Conservation (phyloP, 1,140 invertebrate species). For the Maniola jurtina region DNA sequence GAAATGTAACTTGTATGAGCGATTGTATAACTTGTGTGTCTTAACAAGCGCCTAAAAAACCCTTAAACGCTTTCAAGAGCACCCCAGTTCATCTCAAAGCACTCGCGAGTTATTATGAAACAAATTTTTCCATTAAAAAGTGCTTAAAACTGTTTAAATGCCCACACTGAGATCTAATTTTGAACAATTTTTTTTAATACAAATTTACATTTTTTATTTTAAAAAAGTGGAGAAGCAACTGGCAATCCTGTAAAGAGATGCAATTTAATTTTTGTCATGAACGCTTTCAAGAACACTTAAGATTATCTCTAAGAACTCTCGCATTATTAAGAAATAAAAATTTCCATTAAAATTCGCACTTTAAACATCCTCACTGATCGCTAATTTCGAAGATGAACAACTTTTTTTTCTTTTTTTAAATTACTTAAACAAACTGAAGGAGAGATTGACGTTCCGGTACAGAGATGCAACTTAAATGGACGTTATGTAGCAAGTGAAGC, state of each 20-base stretch:
- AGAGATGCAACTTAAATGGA: slow-evolving; percentile 40
- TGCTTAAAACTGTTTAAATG: neutral
- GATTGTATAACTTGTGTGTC: no score
- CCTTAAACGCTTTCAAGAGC: slow-evolving; percentile 40
- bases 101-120: slow-evolving; percentile 28
- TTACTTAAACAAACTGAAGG: neutral
- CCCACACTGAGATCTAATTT: neutral
- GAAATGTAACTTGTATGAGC: no score
- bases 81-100: slow-evolving; percentile 25
- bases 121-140: slow-evolving; percentile 13
- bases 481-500: slow-evolving; percentile 12
- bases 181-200: neutral
- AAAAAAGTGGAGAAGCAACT: no score
- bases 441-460: slow-evolving; percentile 8
- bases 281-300: slow-evolving; percentile 33
- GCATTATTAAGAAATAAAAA: slow-evolving; percentile 25
- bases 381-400: neutral
- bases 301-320: slow-evolving; percentile 26
- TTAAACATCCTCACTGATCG: neutral
- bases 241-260: no score
- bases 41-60: no score
- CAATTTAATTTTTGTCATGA: no score
- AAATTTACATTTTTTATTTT: no score
- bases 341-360: neutral
- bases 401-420: neutral